phyloP scores from a whole-genome alignment of 53 echinoderm and acorn worm species.

The Paracentrotus lividus region DNA sequence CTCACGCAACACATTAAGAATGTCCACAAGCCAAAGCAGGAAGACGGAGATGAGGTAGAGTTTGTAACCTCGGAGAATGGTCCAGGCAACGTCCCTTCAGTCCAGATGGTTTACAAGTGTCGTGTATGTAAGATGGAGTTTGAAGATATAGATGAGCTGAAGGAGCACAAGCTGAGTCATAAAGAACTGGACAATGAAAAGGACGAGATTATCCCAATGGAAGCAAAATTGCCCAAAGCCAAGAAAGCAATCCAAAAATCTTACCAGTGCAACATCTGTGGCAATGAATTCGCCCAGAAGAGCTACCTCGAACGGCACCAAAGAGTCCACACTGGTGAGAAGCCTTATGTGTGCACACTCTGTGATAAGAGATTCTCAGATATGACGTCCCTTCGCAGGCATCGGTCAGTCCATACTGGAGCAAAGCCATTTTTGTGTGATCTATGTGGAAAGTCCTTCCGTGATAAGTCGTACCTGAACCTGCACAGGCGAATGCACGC shows the following conservation, averaged over 20 bases:
- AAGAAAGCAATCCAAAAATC: background rate
- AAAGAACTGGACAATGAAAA: slow-evolving; percentile 5
- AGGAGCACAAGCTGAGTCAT: slow-evolving; percentile 39
- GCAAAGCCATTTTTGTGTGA: slow-evolving; percentile 47
- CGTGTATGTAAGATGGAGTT: slow-evolving; percentile 33
- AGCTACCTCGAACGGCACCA: slow-evolving; percentile 22
- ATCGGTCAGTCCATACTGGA: slow-evolving; percentile 18
- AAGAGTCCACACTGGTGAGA: slow-evolving; percentile 58
- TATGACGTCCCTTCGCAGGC: slow-evolving; percentile 23
- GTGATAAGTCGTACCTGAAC: slow-evolving; percentile 54
- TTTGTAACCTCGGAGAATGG: background rate
- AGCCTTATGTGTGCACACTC: slow-evolving; percentile 13
- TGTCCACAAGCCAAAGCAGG: background rate
- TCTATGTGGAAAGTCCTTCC: slow-evolving; percentile 57
- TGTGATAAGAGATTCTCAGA: slow-evolving; percentile 42
- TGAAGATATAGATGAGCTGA: background rate
- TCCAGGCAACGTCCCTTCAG: background rate
- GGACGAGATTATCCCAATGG: background rate
- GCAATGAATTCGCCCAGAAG: slow-evolving; percentile 31
- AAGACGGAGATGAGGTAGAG: background rate
- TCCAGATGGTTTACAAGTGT: slow-evolving; percentile 16
- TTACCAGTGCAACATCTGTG: slow-evolving; percentile 58
- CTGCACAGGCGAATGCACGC: slow-evolving; percentile 52
- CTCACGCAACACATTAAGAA: slow-evolving; percentile 23
- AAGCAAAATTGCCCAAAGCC: background rate